Base-by-base conservation (phyloP, 2,113 vertebrate genomes). In the Leiothrix lutea region DNA sequence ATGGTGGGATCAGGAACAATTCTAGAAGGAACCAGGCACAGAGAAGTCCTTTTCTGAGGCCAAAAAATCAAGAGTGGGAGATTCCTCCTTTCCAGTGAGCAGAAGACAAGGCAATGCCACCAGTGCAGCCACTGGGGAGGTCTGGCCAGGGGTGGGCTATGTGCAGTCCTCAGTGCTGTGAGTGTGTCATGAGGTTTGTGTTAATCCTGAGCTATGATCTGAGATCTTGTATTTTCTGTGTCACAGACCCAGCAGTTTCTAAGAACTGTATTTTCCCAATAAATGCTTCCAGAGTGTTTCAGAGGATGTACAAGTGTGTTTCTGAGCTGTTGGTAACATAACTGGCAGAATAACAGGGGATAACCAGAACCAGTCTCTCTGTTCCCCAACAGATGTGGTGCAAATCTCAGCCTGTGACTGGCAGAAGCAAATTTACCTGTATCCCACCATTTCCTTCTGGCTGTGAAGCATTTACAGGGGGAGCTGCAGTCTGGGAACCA, bases 101-200 rank as follows among this genome's bases (percentile, higher is more conserved):
- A 77, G n/a, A 45, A 53, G 53, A 53, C 15, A 51, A 86, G 7
- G 4, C n/a, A 77, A 2, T 38, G 35, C 11, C 38, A 47, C 8
- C 60, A 24, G 44, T 10, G n/a, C 44, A 57, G 73, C 28, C 50
- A 3, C 22, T 56, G 36, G 14, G 47, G n/a, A 78, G 44, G 15
- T 26, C 14, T 31, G 28, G 57, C 7, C 2, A 8, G 22, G 61
- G 61, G 12, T 24, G 50, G 24, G 16, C 3, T 24, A 0, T 2
- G 15, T 61, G 73, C 61, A 42, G 20, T 2, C 40, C 25, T 25
- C 45, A 31, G 24, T 5, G 36, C 64, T 61, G 24, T 0, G 9
- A 73, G 5, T 1, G 21, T 9, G 2, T 38, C 1, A 0, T 18
- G 36, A 50, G 21, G 25, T 70, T 48, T 82, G 17, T 29, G 45